These are phyloP conservation scores for Noctua pronuba DNA, from an alignment of 2,888 invertebrate species.

Conservation along the genomic window DNA sequence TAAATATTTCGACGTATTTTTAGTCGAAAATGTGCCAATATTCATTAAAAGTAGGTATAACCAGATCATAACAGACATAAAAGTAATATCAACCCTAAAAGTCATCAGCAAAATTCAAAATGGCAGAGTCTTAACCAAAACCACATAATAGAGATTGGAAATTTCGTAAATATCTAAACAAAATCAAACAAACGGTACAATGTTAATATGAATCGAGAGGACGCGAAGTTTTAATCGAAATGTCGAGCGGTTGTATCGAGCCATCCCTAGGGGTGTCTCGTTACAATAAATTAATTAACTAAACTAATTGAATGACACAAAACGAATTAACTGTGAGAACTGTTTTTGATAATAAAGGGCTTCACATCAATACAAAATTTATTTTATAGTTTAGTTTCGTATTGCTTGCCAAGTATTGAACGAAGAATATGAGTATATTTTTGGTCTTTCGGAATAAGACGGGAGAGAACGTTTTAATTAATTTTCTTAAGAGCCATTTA, in stretches of 20 bases:
- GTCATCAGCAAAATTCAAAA: conserved; percentile 40
- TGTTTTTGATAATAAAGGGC: conserved; percentile 67
- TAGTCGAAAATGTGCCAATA: neutral
- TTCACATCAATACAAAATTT: conserved; percentile 42
- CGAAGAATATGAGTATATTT: conserved; percentile 18
- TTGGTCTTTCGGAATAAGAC: conserved; percentile 10
- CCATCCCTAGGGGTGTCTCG: conserved; percentile 69
- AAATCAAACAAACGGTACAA: conserved; percentile 62
- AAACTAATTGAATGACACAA: conserved; percentile 78
- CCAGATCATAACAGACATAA: neutral
- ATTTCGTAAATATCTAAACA: conserved; percentile 61
- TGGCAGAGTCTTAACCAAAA: conserved; percentile 22
- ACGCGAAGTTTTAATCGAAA: conserved; percentile 80
- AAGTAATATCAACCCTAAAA: conserved; percentile 34
- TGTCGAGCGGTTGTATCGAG: conserved; percentile 66
- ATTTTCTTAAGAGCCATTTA: conserved; percentile 48
- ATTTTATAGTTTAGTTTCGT: conserved; percentile 47
- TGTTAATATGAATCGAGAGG: conserved; percentile 63
- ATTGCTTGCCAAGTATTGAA: conserved; percentile 16
- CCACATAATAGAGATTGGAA: conserved; percentile 61
- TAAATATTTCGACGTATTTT: neutral
- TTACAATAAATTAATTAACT: conserved; percentile 81
- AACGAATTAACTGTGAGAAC: conserved; percentile 73
- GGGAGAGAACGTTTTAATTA: conserved; percentile 32
- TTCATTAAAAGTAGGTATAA: neutral